A percentile compares a stretch with the other conserved stretches of the same genome.
phyloP scores from a whole-genome alignment of 2,797 vertebrate species.

The Apodemus agrarius region DNA sequence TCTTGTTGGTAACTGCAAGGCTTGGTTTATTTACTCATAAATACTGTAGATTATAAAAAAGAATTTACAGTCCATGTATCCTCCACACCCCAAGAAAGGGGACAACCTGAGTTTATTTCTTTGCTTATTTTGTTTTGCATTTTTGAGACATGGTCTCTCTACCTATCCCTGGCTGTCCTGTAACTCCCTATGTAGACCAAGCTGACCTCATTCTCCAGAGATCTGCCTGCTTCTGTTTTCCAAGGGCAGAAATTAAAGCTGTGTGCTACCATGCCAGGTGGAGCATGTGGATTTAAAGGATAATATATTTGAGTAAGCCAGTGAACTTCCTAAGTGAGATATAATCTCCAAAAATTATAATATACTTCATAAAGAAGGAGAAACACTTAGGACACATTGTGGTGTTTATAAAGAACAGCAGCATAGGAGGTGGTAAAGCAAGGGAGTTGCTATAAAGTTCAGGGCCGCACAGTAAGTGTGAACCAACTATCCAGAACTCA shows the following conservation, averaged over 20 bases:
- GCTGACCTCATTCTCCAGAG: not conserved
- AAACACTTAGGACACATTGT: not conserved
- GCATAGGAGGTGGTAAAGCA: not conserved
- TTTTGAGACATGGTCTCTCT: not conserved
- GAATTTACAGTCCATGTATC: not conserved
- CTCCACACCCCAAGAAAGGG: not conserved
- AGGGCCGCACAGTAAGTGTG: not conserved
- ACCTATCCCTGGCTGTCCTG: not conserved
- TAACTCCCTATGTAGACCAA: not conserved
- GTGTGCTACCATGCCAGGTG: not conserved
- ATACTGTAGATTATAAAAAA: not conserved
- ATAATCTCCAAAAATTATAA: not conserved
- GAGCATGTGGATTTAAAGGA: not conserved
- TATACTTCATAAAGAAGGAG: not conserved
- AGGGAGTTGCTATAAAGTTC: not conserved
- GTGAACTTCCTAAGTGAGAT: not conserved
- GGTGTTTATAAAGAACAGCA: not conserved
- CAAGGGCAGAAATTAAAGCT: not conserved
- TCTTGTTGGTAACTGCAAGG: not conserved
- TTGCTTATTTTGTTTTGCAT: not conserved
- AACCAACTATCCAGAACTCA: not conserved
- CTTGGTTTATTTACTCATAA: slow-evolving; percentile 13
- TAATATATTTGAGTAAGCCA: not conserved
- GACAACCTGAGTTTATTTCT: not conserved
- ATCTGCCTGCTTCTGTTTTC: not conserved